Base-by-base conservation (phyloP, 2,113 vertebrate species). In the Lucifuga dentata region DNA sequence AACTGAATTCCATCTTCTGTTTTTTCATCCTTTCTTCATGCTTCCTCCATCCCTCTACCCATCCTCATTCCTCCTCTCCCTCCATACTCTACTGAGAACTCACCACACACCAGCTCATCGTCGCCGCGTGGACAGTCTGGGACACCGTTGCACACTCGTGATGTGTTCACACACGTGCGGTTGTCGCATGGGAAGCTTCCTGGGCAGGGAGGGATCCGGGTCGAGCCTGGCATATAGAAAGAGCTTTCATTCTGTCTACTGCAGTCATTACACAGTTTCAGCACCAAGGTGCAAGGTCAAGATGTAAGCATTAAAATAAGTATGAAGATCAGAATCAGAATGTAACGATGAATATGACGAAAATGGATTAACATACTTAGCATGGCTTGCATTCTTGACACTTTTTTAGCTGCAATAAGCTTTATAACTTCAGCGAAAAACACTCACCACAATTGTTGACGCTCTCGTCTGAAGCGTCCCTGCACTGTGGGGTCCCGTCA, bases 101-200 rank as follows among this genome's bases (percentile, higher is more conserved):
- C 74, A 95, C 94, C 92, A 36, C 94, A 96, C 51, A 89, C 69
- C 52, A 89, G 64, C 87, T 95, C 95, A 1, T 96, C 95, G 15
- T 96, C 90, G 0, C 92, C 94, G 12, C 35, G 70, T 1, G 93
- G 90, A 74, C 95, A 95, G 84, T 95, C 90, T 0, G 68, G 41
- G 39, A 89, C 5, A 0, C 93, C 93, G 0, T 95, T 87, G 2
- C 95, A 96, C 73, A 95, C 92, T 12, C 50, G 63, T 0, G 90
- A 86, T 10, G 63, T 15, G n/a, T 92, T 93, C 60, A 95, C 91
- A 81, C 95, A 96, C 1, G 93, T 85, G 21, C 75, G 90, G 51
- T 93, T 91, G 12, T 86, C 86, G 32, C 94, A 96, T 2, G 83
- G 35, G 36, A 95, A 95, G 82, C 88, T 94, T 8, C 90, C 92